Percentiles rank a stretch among this genome's conserved stretches.
Conservation (phyloP, 2,888 invertebrate species). For the Brachypterus glaber region DNA sequence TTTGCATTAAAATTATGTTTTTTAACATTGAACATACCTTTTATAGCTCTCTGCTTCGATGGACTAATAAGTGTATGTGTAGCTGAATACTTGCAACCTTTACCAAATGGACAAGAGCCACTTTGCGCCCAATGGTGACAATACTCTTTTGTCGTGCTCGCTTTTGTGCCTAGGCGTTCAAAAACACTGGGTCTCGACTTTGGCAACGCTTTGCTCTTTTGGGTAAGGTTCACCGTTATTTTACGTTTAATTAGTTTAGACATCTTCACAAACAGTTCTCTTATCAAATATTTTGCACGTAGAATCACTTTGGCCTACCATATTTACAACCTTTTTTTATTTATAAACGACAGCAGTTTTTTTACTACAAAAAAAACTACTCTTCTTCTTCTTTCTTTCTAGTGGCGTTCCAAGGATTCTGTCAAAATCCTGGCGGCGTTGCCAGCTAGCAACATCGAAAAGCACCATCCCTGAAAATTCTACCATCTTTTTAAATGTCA, state of each 20-base stretch:
- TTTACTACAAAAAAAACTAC: too few relatives aligned
- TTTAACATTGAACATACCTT: conserved; percentile 44
- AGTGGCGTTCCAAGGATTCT: too few relatives aligned
- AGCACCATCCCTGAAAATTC: too few relatives aligned
- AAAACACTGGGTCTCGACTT: conserved; percentile 68
- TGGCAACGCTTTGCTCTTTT: conserved; percentile 47
- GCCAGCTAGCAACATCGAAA: too few relatives aligned
- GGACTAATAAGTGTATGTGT: conserved; percentile 68
- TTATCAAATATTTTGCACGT: conserved; percentile 13
- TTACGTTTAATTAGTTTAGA: conserved; percentile 65
- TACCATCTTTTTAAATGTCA: too few relatives aligned
- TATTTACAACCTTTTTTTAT: conserved; percentile 16
- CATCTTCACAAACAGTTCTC: conserved; percentile 40
- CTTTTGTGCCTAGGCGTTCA: conserved; percentile 71
- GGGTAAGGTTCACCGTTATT: conserved; percentile 62
- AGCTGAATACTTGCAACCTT: conserved; percentile 65
- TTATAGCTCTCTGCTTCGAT: conserved; percentile 60
- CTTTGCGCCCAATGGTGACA: conserved; percentile 70
- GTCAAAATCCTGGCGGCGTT: too few relatives aligned
- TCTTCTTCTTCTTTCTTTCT: too few relatives aligned
- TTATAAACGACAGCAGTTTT: too few relatives aligned
- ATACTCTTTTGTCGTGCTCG: conserved; percentile 48
- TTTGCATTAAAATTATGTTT: too few relatives aligned
- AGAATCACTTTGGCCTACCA: conserved; percentile 20
- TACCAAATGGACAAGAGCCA: conserved; percentile 69